Conservation (phyloP, 2,113 vertebrate genomes). For the Condylura cristata region DNA sequence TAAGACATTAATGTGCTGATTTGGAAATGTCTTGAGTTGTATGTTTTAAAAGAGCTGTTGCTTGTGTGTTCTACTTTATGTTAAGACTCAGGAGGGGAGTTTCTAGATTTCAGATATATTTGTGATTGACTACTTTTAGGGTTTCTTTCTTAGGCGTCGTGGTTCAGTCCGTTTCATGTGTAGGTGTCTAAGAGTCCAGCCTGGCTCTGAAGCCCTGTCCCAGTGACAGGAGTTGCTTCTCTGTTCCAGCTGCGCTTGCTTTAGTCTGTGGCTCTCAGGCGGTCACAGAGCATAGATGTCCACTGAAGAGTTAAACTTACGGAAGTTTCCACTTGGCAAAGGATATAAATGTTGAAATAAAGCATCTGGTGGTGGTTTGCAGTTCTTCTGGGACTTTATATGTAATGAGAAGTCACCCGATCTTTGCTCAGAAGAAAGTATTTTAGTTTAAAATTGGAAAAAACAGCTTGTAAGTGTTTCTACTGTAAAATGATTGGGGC, state of each 20-base stretch:
- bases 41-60: neutral
- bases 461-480: neutral
- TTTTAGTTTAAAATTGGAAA: constrained; percentile 25
- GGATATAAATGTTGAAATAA: neutral
- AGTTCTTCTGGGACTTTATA: neutral
- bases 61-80: constrained; percentile 28
- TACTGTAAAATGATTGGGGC: neutral
- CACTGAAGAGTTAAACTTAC: neutral
- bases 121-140: neutral
- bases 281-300: neutral
- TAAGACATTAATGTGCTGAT: constrained; percentile 87
- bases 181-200: neutral
- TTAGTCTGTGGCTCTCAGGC: constrained; percentile 17
- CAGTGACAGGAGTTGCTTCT: neutral
- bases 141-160: neutral
- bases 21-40: constrained; percentile 46
- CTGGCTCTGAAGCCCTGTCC: neutral
- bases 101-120: neutral
- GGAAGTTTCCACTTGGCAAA: neutral
- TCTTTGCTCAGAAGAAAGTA: neutral
- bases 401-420: neutral
- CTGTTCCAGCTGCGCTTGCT: neutral
- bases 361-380: neutral
- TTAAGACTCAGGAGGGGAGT: neutral
- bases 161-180: neutral